Conservation (phyloP, 2,797 vertebrate species). For the Peromyscus melanophrys region DNA sequence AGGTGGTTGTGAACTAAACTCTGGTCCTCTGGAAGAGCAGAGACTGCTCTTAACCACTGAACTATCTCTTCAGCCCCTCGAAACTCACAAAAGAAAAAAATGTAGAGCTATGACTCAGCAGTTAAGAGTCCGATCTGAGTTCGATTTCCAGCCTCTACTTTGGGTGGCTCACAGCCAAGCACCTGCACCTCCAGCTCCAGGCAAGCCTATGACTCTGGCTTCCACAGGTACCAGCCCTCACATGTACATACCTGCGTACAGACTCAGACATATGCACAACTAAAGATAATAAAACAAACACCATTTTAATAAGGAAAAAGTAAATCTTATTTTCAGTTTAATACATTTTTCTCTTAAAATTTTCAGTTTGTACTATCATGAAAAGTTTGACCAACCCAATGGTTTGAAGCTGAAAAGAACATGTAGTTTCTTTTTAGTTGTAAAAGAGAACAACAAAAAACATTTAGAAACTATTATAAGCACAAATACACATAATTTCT, state of each 20-base stretch:
- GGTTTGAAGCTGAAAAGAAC: slow-evolving; percentile 36
- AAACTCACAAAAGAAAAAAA: not conserved
- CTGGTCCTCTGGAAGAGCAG: not conserved
- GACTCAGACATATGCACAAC: not conserved
- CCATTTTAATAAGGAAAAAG: not conserved
- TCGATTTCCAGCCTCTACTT: not conserved
- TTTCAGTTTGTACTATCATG: not conserved
- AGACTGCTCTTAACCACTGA: not conserved
- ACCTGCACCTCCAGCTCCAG: not conserved
- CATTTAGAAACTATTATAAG: slow-evolving; percentile 19
- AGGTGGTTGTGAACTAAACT: not conserved
- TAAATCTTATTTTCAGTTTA: slow-evolving; percentile 15
- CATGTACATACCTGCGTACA: not conserved
- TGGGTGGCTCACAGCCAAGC: not conserved
- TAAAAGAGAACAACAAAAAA: slow-evolving; percentile 36
- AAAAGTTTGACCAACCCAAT: slow-evolving; percentile 43
- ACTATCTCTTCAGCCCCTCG: not conserved
- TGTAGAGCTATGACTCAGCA: not conserved
- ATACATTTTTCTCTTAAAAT: slow-evolving; percentile 42
- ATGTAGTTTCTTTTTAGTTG: slow-evolving; percentile 48
- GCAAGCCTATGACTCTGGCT: not conserved
- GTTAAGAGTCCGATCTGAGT: not conserved
- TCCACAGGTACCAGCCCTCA: not conserved
- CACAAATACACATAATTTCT: not conserved
- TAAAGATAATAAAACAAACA: not conserved